Percentiles rank a stretch among this genome's conserved stretches.
Evolutionary conservation across 2,888 invertebrate species (phyloP).

Genomic region (Seira musarum): DNA sequence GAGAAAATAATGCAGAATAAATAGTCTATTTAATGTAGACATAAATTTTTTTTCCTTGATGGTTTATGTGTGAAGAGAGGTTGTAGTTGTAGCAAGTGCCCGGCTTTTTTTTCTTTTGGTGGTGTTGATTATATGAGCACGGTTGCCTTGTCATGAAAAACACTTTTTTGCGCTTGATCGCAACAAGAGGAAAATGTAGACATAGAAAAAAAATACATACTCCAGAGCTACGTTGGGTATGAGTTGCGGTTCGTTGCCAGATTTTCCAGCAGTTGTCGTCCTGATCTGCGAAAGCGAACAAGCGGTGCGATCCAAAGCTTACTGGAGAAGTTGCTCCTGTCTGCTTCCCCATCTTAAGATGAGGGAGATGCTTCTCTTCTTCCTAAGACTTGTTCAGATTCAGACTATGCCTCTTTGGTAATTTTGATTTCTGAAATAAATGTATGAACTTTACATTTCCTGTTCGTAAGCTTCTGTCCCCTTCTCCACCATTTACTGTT

Average conservation of each 20-base stretch:
- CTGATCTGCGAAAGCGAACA: constrained; percentile 44
- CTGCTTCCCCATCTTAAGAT: too few species aligned
- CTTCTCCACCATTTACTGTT: too few species aligned
- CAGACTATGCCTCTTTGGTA: too few species aligned
- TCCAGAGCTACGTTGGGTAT: not conserved
- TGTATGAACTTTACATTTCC: too few species aligned
- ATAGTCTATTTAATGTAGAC: not conserved
- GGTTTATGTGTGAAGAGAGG: too few species aligned
- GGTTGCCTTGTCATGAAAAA: not conserved
- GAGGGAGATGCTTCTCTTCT: too few species aligned
- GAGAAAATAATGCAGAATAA: constrained; percentile 3
- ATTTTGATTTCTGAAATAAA: too few species aligned
- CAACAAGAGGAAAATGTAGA: not conserved
- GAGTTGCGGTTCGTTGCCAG: constrained; percentile 37
- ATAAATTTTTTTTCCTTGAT: not conserved
- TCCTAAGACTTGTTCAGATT: too few species aligned
- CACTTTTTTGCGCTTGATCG: constrained; percentile 10
- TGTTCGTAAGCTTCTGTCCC: too few species aligned
- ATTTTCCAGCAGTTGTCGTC: constrained; percentile 58
- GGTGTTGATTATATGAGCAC: not conserved
- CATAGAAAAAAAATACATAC: not conserved
- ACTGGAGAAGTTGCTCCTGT: too few species aligned
- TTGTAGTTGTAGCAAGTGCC: not conserved
- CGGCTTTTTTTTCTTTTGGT: not conserved
- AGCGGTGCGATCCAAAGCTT: constrained; percentile 25